Percentiles rank a stretch among this genome's conserved stretches.
Evolutionary conservation across 1,140 invertebrate genomes (phyloP).

Genomic region (Tetraneura akinire): DNA sequence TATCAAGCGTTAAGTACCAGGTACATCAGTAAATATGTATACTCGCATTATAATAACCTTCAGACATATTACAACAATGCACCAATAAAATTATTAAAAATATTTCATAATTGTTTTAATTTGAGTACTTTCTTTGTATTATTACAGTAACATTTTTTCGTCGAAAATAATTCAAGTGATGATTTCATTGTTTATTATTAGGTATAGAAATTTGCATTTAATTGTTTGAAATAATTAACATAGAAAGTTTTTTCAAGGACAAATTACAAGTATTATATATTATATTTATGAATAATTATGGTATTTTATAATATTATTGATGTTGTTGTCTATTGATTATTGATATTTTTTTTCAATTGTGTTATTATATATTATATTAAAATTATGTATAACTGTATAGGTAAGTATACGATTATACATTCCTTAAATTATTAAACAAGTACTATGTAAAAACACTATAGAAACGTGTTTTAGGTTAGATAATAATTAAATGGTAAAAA

Average conservation of each 20-base stretch:
- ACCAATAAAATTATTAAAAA: neutral
- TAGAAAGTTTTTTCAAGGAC: constrained; percentile 14
- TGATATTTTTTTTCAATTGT: neutral
- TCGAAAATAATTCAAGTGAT: neutral
- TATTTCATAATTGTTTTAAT: neutral
- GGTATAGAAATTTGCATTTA: neutral
- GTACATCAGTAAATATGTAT: neutral
- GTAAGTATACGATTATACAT: no score
- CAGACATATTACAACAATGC: neutral
- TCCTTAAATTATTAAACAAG: neutral
- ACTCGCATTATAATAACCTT: neutral
- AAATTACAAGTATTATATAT: neutral
- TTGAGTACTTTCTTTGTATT: constrained; percentile 12
- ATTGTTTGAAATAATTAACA: neutral
- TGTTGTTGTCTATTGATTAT: neutral
- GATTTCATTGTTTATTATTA: constrained; percentile 1
- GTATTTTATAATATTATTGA: neutral
- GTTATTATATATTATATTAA: neutral
- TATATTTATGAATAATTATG: neutral
- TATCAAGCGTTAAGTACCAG: no score
- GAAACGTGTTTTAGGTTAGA: constrained; percentile 13
- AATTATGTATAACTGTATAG: no score
- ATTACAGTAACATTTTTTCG: neutral
- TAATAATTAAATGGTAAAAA: constrained; percentile 8
- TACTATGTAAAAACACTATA: neutral